phyloP scores from a whole-genome alignment of 2,888 invertebrate species.

The Eudemis profundana region DNA sequence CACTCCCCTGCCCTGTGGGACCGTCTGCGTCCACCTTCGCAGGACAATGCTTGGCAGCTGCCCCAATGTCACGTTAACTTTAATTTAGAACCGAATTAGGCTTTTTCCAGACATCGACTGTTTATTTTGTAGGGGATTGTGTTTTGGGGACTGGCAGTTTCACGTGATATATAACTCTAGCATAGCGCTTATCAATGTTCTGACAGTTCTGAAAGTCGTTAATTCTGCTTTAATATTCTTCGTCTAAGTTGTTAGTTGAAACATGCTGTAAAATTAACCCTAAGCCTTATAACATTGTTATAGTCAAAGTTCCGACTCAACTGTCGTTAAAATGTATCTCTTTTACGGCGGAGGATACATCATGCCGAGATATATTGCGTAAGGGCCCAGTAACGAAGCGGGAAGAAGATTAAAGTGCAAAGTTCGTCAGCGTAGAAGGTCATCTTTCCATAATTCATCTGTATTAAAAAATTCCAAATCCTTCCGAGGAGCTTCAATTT shows the following conservation, averaged over 20 bases:
- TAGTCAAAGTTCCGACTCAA: conserved; percentile 28
- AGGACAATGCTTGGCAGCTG: conserved; percentile 28
- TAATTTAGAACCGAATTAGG: conserved; percentile 40
- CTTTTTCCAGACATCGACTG: not conserved
- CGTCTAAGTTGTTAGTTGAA: conserved; percentile 3
- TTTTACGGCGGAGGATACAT: conserved; percentile 32
- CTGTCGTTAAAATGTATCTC: conserved; percentile 37
- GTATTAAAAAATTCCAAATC: conserved; percentile 67
- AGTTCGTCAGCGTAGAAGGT: conserved; percentile 40
- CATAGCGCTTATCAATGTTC: too few relatives aligned
- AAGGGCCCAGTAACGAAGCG: conserved; percentile 33
- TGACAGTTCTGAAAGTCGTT: too few relatives aligned
- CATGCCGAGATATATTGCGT: conserved; percentile 33
- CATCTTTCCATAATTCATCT: conserved; percentile 40
- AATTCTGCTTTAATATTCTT: not conserved
- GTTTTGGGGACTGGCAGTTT: not conserved
- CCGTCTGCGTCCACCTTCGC: conserved; percentile 39
- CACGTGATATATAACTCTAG: not conserved
- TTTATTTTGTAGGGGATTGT: conserved; percentile 7
- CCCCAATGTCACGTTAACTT: conserved; percentile 34
- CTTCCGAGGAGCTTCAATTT: conserved; percentile 75
- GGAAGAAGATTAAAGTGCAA: conserved; percentile 40
- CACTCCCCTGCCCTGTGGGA: conserved; percentile 48
- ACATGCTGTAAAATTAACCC: conserved; percentile 23
- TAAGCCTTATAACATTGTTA: conserved; percentile 24